Evolutionary conservation across 2,888 invertebrate species (phyloP).

Genomic region (Hermaeophaga mercurialis): DNA sequence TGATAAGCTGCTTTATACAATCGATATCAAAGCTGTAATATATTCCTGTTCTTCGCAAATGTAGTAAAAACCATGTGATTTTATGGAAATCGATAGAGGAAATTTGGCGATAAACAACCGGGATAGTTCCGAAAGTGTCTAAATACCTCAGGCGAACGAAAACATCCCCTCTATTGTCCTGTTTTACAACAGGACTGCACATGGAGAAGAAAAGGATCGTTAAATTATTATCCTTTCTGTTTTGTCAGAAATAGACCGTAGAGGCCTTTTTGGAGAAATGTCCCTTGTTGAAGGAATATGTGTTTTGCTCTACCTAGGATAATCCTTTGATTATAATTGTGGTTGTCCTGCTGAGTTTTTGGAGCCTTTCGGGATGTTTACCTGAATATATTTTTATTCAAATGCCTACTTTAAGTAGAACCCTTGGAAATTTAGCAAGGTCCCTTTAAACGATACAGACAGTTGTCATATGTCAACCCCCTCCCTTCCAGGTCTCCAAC

Average conservation of each 20-base stretch:
- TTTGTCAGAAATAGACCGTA: slow-evolving; percentile 19
- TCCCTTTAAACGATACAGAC: too few relatives aligned
- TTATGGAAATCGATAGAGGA: not conserved
- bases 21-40: too few relatives aligned
- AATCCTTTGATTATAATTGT: slow-evolving; percentile 4
- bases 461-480: too few relatives aligned
- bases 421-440: too few relatives aligned
- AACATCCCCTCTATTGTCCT: slow-evolving; percentile 14
- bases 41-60: too few relatives aligned
- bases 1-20: too few relatives aligned
- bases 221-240: slow-evolving; percentile 22
- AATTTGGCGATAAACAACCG: not conserved
- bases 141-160: not conserved
- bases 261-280: slow-evolving; percentile 1
- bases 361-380: too few relatives aligned
- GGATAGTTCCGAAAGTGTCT: not conserved
- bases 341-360: too few relatives aligned
- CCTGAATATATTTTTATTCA: too few relatives aligned
- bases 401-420: too few relatives aligned
- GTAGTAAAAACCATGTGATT: not conserved
- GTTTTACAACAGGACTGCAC: slow-evolving; percentile 11
- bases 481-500: too few relatives aligned
- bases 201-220: slow-evolving; percentile 16
- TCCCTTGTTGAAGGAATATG: not conserved
- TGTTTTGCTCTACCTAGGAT: slow-evolving; percentile 1